Percentiles rank a stretch among this genome's conserved stretches.
These are phyloP conservation scores for Sarcophaga rosellei DNA, from an alignment of 2,888 invertebrate species.

Conservation along the genomic window DNA sequence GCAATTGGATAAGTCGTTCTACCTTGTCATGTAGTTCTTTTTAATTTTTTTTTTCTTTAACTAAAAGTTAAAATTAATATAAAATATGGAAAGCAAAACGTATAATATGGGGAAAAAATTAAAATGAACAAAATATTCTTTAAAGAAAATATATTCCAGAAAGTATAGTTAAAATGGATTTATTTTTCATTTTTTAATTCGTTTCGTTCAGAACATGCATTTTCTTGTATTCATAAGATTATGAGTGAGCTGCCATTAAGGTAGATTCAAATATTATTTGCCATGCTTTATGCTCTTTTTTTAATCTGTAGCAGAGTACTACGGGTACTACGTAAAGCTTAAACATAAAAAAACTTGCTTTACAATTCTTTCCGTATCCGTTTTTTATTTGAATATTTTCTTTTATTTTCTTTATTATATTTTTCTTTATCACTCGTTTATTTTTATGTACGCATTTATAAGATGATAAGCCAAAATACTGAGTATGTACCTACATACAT, in stretches of 20 bases:
- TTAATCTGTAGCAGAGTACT: not conserved
- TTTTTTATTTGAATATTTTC: not conserved
- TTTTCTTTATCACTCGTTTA: not conserved
- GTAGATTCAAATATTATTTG: conserved; percentile 48
- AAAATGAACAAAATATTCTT: conserved; percentile 17
- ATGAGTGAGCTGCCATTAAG: conserved; percentile 53
- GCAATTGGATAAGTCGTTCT: not conserved
- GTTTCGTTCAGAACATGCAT: not conserved
- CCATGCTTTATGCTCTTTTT: conserved; percentile 16
- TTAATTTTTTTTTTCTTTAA: not conserved
- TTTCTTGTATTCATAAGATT: conserved; percentile 28
- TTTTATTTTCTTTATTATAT: not conserved
- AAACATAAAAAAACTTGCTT: conserved; percentile 21
- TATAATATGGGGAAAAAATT: not conserved
- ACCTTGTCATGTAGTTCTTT: not conserved
- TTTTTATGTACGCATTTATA: conserved; percentile 16
- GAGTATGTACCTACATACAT: not conserved
- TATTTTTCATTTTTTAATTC: not conserved
- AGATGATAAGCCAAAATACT: conserved; percentile 34
- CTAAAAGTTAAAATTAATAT: not conserved
- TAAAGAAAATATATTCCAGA: not conserved
- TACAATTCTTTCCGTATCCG: not conserved
- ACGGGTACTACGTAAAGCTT: not conserved
- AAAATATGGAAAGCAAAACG: not conserved
- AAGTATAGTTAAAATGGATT: not conserved